phyloP scores from a whole-genome alignment of 2,797 vertebrate species.

The Bufotes viridis region DNA sequence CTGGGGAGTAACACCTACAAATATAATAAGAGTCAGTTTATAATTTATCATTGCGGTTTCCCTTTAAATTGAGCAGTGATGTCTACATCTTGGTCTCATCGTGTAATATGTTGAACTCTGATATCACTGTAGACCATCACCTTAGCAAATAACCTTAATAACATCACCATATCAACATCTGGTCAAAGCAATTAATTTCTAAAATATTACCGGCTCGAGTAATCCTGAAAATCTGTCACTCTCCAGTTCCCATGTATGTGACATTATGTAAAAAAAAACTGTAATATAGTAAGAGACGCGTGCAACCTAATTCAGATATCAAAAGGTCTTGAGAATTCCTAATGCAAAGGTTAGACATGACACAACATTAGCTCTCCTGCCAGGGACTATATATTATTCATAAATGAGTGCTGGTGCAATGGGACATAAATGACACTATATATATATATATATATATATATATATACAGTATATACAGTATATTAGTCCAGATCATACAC shows the following conservation, averaged over 20 bases:
- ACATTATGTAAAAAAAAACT: conserved; percentile 11
- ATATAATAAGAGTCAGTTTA: too few relatives aligned
- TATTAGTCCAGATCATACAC: conserved; percentile 42
- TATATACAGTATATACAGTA: neutral
- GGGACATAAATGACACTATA: conserved; percentile 47
- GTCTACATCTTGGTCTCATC: neutral
- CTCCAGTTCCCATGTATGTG: neutral
- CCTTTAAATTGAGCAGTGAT: neutral
- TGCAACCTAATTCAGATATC: conserved; percentile 19
- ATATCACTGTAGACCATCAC: neutral
- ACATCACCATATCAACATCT: neutral
- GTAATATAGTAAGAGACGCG: conserved; percentile 8
- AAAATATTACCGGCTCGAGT: neutral
- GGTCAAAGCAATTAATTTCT: neutral
- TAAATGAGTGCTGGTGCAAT: conserved; percentile 10
- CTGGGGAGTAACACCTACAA: too few relatives aligned
- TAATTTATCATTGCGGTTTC: neutral
- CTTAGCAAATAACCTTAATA: neutral
- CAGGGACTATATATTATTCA: conserved; percentile 39
- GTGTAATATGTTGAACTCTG: neutral
- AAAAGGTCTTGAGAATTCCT: conserved; percentile 37
- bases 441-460: conserved; percentile 9
- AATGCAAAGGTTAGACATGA: conserved; percentile 48
- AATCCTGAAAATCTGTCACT: conserved; percentile 8
- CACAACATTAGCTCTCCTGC: conserved; percentile 42